Evolutionary conservation across 35 echinoderm and acorn worm genomes (phyloP).

Genomic region (Chiridota heheva): DNA sequence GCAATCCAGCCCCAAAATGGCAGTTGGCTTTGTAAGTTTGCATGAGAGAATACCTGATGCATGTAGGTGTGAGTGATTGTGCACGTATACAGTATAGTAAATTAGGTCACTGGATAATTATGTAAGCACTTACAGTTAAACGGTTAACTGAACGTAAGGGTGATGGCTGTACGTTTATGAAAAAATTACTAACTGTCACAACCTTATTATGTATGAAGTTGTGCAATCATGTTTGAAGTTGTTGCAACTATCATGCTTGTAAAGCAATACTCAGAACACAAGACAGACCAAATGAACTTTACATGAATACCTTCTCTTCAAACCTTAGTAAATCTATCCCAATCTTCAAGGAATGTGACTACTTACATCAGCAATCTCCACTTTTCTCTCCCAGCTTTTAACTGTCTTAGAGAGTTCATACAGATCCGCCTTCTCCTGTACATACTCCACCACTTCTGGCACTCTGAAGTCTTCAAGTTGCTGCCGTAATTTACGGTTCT

Average conservation of each 20-base stretch:
- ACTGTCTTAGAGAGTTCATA: slow-evolving; percentile 94
- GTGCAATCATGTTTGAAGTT: background rate
- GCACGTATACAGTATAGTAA: too few species aligned
- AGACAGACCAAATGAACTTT: background rate
- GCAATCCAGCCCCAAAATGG: too few species aligned
- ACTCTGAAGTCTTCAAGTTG: slow-evolving; percentile 89
- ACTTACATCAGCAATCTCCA: slow-evolving; percentile 95
- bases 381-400: slow-evolving; percentile 99
- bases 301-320: background rate
- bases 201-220: background rate
- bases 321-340: background rate
- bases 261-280: background rate
- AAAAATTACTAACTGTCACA: background rate
- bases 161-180: too few species aligned
- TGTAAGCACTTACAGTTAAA: too few species aligned
- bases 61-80: too few species aligned
- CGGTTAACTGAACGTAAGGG: too few species aligned
- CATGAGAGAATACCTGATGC: too few species aligned
- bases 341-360: background rate
- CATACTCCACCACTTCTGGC: slow-evolving; percentile 97
- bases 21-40: too few species aligned
- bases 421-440: slow-evolving; percentile 93
- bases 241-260: background rate
- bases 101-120: too few species aligned
- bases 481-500: slow-evolving; percentile 76